Evolutionary conservation across 2,888 invertebrate species (phyloP).

Genomic region (Cheilosia soror): DNA sequence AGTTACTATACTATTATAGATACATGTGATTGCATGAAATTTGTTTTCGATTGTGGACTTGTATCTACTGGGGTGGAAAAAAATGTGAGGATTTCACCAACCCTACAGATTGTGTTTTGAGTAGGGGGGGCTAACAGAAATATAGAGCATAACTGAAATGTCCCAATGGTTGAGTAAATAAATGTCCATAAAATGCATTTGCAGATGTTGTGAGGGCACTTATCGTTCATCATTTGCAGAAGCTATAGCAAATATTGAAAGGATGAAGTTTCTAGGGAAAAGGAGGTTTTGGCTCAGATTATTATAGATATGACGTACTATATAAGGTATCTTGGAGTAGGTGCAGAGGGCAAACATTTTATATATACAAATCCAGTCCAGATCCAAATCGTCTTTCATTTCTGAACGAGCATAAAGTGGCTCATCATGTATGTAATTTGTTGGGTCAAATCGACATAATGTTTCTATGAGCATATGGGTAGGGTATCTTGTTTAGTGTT

Average conservation of each 20-base stretch:
- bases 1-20: slow-evolving; percentile 30
- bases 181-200: neutral
- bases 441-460: no score
- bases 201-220: neutral
- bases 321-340: no score
- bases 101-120: slow-evolving; percentile 6
- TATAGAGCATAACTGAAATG: neutral
- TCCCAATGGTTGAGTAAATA: slow-evolving; percentile 5
- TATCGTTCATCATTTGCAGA: slow-evolving; percentile 11
- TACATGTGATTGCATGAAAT: slow-evolving; percentile 24
- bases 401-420: no score
- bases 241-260: neutral
- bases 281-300: neutral
- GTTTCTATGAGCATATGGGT: no score
- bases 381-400: no score
- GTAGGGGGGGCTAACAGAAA: no score
- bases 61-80: neutral
- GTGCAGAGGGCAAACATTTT: no score
- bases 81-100: neutral
- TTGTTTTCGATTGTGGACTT: neutral
- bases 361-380: no score
- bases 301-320: no score
- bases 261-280: neutral
- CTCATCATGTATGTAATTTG: no score
- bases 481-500: no score